A percentile compares a stretch with the other conserved stretches of the same genome.
Evolutionary conservation across 2,797 vertebrate species (phyloP).

Genomic region (Myotis planiceps): DNA sequence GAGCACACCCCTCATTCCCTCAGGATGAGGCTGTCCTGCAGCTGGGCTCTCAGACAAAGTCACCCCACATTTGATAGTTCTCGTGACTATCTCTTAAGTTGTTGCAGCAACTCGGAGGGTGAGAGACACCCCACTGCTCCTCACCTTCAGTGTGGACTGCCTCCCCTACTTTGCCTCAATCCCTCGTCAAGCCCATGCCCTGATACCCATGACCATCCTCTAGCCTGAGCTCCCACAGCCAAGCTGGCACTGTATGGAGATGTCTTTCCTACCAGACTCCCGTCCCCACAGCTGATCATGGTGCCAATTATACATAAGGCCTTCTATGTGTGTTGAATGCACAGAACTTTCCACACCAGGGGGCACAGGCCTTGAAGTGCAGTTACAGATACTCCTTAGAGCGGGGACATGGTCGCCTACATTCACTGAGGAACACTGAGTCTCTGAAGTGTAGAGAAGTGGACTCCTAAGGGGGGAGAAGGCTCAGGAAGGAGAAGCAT

Average conservation of each 20-base stretch:
- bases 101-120: not conserved
- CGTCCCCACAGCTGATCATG: too few species aligned
- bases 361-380: not conserved
- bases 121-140: accelerated
- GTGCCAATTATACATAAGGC: not conserved
- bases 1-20: not conserved
- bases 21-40: not conserved
- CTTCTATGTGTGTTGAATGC: not conserved
- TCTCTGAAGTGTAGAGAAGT: not conserved
- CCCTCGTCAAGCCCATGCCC: not conserved
- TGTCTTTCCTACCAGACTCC: not conserved
- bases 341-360: not conserved
- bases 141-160: not conserved
- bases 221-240: not conserved
- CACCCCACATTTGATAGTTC: not conserved
- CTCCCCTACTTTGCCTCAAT: not conserved
- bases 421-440: not conserved
- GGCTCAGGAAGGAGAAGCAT: not conserved
- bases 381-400: not conserved
- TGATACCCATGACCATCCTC: not conserved
- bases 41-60: not conserved
- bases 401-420: not conserved
- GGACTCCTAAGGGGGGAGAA: not conserved
- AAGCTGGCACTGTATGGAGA: not conserved
- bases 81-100: not conserved